phyloP scores from a whole-genome alignment of 2,888 invertebrate species.

The Tridacna crocea region DNA sequence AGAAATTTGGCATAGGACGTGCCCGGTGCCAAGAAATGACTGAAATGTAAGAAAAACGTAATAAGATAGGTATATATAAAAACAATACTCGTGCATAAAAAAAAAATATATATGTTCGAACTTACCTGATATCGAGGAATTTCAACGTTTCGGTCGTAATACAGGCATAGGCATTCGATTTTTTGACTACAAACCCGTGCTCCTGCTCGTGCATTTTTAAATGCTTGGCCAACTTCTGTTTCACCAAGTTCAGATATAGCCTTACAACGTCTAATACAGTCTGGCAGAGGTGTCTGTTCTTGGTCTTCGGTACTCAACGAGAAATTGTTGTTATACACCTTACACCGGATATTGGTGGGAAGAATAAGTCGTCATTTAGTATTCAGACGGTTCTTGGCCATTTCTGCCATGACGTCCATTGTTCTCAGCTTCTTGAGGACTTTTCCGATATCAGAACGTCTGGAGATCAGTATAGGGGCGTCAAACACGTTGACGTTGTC shows the following conservation, averaged over 20 bases:
- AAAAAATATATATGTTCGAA: no score
- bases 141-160: no score
- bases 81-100: no score
- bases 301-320: conserved; percentile 17
- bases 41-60: no score
- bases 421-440: conserved; percentile 12
- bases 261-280: conserved; percentile 11
- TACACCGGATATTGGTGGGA: conserved; percentile 30
- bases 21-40: conserved; percentile 49
- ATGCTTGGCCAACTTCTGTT: no score
- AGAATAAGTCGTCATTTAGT: conserved; percentile 30
- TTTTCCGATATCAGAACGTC: conserved; percentile 29
- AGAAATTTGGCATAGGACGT: conserved; percentile 46
- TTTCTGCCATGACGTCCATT: conserved; percentile 35
- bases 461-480: conserved; percentile 26
- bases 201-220: no score
- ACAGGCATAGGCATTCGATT: no score
- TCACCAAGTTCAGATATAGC: neutral
- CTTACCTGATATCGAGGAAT: no score
- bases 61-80: no score
- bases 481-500: conserved; percentile 33
- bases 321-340: conserved; percentile 17
- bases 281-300: no score
- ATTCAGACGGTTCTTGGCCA: conserved; percentile 27
- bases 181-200: no score